Evolutionary conservation across 2,113 vertebrate genomes (phyloP).

Genomic region (Rousettus leschenaultii): DNA sequence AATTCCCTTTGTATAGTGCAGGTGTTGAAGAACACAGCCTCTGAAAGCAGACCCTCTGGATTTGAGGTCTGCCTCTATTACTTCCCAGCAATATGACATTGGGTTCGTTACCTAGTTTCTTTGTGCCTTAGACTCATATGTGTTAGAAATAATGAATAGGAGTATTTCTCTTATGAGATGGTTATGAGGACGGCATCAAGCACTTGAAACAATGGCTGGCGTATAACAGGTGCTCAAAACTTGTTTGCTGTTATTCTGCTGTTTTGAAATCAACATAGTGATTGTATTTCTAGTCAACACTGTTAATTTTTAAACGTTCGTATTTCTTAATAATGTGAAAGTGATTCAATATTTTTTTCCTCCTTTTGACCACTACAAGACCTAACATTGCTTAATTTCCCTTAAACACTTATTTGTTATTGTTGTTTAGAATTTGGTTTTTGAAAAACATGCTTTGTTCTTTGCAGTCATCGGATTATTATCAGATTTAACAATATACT

Average conservation of each 20-base stretch:
- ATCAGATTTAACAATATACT: not conserved
- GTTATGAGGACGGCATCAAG: too few relatives aligned
- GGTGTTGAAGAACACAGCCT: not conserved
- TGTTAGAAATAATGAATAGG: fast-evolving
- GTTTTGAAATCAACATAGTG: not conserved
- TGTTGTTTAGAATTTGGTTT: not conserved
- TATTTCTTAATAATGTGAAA: not conserved
- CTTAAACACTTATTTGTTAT: not conserved
- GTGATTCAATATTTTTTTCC: not conserved
- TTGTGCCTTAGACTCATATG: not conserved
- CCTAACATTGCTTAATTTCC: not conserved
- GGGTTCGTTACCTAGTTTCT: not conserved
- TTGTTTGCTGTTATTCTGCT: not conserved
- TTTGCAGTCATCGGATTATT: not conserved
- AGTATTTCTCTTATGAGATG: too few relatives aligned
- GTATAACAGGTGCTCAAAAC: not conserved
- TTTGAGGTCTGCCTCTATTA: not conserved
- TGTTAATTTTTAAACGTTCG: not conserved
- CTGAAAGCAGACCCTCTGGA: not conserved
- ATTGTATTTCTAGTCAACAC: not conserved
- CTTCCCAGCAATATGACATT: not conserved
- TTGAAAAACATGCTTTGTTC: not conserved
- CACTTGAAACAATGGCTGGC: not conserved
- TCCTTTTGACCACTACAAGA: not conserved
- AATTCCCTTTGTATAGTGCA: too few relatives aligned